These are phyloP conservation scores for Cherax quadricarinatus DNA, from an alignment of 1,140 invertebrate species.

Conservation along the genomic window DNA sequence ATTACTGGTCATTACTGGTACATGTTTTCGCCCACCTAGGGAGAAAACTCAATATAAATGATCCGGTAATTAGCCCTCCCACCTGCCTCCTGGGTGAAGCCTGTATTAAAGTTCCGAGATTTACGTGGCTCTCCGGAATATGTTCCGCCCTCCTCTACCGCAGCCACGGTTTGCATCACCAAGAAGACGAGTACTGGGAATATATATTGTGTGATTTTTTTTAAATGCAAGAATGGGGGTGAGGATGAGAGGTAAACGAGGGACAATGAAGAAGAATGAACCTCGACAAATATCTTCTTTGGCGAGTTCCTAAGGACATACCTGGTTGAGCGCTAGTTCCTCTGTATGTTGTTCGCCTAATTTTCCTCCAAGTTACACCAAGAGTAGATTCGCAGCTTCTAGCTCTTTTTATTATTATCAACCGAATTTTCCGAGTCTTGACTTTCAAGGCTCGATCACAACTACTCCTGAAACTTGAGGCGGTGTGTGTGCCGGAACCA, in stretches of 20 bases:
- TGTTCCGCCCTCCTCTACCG: background rate
- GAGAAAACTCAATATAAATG: slow-evolving; percentile 42
- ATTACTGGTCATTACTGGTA: slow-evolving; percentile 30
- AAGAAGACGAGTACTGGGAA: background rate
- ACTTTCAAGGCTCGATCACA: no score
- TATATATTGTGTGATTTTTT: background rate
- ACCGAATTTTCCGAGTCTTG: no score
- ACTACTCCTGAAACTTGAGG: no score
- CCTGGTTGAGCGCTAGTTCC: no score
- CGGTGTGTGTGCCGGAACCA: no score
- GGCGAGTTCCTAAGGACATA: no score
- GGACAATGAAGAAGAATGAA: background rate
- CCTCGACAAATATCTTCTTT: background rate
- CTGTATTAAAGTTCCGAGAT: background rate
- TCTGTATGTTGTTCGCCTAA: no score
- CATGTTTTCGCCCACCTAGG: slow-evolving; percentile 36
- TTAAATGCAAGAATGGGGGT: background rate
- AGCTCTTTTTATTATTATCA: no score
- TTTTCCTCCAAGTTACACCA: no score
- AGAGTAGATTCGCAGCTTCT: no score
- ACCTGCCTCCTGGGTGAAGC: slow-evolving; percentile 8
- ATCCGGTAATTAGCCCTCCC: slow-evolving; percentile 21
- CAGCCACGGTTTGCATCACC: background rate
- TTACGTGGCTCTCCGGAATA: background rate
- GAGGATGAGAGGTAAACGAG: background rate